Evolutionary conservation across 2,888 invertebrate species (phyloP).

Genomic region (Hofmannophila pseudospretella): DNA sequence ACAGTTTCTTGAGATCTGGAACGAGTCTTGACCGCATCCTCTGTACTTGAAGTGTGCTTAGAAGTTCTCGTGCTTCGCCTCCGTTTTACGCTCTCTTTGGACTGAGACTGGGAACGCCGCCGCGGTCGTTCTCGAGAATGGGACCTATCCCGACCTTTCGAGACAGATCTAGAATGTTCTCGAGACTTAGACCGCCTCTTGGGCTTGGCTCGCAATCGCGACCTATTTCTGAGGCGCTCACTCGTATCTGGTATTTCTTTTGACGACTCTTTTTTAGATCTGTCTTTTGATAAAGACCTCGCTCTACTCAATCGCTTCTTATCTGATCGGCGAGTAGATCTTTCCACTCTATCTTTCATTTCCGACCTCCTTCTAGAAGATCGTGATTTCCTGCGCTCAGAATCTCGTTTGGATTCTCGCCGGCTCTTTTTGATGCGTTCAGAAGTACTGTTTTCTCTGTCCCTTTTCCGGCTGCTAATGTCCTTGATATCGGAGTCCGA

Average conservation of each 20-base stretch:
- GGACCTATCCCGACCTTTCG: slow-evolving; percentile 31
- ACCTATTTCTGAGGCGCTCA: slow-evolving; percentile 43
- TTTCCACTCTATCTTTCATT: slow-evolving; percentile 43
- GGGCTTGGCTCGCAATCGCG: slow-evolving; percentile 45
- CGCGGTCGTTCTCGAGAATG: slow-evolving; percentile 21
- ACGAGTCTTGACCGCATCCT: slow-evolving; percentile 47
- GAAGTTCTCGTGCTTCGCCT: slow-evolving; percentile 26
- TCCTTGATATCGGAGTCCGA: slow-evolving; percentile 29
- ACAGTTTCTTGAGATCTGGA: slow-evolving; percentile 61
- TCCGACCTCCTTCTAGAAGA: slow-evolving; percentile 51
- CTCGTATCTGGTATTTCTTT: slow-evolving; percentile 48
- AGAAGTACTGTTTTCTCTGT: slow-evolving; percentile 32
- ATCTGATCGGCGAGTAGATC: slow-evolving; percentile 45
- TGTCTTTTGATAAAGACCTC: slow-evolving; percentile 45
- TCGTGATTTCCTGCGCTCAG: slow-evolving; percentile 47
- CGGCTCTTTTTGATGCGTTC: slow-evolving; percentile 44
- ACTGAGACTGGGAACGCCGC: slow-evolving; percentile 19
- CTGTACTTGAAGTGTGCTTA: slow-evolving; percentile 36
- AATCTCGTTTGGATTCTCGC: slow-evolving; percentile 51
- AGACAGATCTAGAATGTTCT: slow-evolving; percentile 43
- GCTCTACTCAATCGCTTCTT: slow-evolving; percentile 39
- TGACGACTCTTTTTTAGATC: slow-evolving; percentile 28
- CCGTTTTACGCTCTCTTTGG: slow-evolving; percentile 21
- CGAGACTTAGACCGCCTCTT: slow-evolving; percentile 41
- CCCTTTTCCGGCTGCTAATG: slow-evolving; percentile 37